A percentile compares a stretch with the other conserved stretches of the same genome.
Evolutionary conservation across 2,797 vertebrate species (phyloP).

Genomic region (Neosalanx taihuensis): DNA sequence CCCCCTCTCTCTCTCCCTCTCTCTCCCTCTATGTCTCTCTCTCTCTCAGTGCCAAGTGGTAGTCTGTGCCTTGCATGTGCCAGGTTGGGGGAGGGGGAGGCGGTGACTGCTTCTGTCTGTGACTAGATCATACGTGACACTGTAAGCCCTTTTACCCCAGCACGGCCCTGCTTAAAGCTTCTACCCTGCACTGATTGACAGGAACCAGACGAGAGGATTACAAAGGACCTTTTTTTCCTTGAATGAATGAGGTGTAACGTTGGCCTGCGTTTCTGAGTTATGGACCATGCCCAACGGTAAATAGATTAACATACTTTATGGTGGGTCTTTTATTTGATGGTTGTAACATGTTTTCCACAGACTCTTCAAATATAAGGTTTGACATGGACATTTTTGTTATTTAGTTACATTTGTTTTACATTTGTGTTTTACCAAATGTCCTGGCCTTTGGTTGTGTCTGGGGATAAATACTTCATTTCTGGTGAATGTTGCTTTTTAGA

Average conservation of each 20-base stretch:
- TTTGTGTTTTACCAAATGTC: too few relatives aligned
- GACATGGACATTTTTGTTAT: too few relatives aligned
- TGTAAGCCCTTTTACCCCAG: conserved; percentile 60
- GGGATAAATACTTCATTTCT: neutral
- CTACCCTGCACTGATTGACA: conserved; percentile 58
- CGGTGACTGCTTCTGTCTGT: conserved; percentile 70
- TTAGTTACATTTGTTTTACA: too few relatives aligned
- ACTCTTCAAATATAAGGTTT: too few relatives aligned
- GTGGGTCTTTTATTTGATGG: neutral
- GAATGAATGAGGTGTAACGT: conserved; percentile 5
- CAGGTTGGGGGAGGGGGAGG: conserved; percentile 48
- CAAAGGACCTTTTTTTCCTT: conserved; percentile 16
- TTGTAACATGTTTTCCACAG: neutral
- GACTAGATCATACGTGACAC: conserved; percentile 71
- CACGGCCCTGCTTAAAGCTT: conserved; percentile 57
- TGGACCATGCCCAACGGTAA: neutral
- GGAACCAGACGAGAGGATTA: conserved; percentile 49
- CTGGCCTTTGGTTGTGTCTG: neutral
- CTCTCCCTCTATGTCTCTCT: conserved; percentile 7
- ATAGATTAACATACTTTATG: too few relatives aligned
- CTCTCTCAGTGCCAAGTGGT: conserved; percentile 31
- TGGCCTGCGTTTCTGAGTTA: neutral
- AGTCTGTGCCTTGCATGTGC: conserved; percentile 32
- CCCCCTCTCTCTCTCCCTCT: neutral
- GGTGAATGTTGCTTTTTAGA: neutral